These are phyloP conservation scores for Peromyscus attwateri DNA, from an alignment of 2,797 vertebrate genomes.

Conservation along the genomic window DNA sequence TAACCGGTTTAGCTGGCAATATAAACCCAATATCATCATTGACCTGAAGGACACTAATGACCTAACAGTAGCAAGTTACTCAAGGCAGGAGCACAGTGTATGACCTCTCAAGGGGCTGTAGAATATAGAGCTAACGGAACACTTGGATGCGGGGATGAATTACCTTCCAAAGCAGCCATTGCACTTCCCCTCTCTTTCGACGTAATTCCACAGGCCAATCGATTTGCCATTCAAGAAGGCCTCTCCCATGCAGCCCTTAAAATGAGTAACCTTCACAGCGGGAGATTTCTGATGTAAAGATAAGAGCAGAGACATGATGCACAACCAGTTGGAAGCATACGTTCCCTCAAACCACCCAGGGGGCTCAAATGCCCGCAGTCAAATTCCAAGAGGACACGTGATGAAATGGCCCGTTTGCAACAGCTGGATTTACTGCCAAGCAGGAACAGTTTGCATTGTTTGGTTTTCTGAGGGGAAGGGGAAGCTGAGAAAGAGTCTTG, in stretches of 20 bases:
- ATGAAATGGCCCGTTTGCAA: not conserved
- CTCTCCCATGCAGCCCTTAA: conserved; percentile 95
- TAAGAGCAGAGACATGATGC: not conserved
- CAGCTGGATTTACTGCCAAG: not conserved
- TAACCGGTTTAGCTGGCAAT: not conserved
- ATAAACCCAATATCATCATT: not conserved
- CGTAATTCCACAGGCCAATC: conserved; percentile 96
- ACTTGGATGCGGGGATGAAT: accelerated
- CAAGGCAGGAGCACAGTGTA: not conserved
- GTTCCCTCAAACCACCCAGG: conserved; percentile 15
- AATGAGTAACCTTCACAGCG: conserved; percentile 90
- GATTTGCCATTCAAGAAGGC: conserved; percentile 93
- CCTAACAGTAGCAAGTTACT: not conserved
- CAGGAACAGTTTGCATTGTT: no score
- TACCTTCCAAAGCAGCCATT: conserved; percentile 96
- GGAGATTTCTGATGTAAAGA: conserved; percentile 89
- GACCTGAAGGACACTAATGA: not conserved
- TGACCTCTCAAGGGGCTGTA: not conserved
- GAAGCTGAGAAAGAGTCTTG: not conserved
- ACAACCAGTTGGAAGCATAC: not conserved
- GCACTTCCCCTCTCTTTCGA: conserved; percentile 92
- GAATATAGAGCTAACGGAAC: not conserved
- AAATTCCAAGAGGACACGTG: not conserved
- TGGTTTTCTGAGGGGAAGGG: not conserved
- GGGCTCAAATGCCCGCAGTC: not conserved